These are phyloP conservation scores for Lacerta viridis DNA, from an alignment of 2,797 vertebrate species.

Conservation along the genomic window DNA sequence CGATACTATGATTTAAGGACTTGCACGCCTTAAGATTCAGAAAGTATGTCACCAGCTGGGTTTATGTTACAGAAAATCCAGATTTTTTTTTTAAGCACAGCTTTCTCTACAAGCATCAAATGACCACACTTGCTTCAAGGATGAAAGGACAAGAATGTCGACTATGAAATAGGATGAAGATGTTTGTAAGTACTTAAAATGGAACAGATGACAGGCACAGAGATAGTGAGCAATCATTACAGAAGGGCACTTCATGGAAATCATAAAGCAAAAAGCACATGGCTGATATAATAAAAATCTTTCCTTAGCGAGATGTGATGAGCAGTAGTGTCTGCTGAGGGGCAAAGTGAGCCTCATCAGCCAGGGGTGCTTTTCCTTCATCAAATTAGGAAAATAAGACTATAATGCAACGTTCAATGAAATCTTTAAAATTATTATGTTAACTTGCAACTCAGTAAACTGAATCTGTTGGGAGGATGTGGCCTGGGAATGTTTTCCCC, in stretches of 20 bases:
- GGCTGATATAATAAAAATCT: background rate
- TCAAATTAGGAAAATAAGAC: background rate
- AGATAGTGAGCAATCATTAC: background rate
- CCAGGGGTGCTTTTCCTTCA: background rate
- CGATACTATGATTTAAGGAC: background rate
- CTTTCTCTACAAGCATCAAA: background rate
- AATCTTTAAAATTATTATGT: background rate
- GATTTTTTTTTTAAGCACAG: background rate
- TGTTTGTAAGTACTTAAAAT: background rate
- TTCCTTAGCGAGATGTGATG: background rate
- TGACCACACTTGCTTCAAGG: background rate
- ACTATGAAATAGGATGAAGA: background rate
- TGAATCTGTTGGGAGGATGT: background rate
- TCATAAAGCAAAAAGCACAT: background rate
- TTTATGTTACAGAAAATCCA: background rate
- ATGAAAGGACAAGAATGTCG: background rate
- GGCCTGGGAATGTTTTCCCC: background rate
- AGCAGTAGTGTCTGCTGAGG: background rate
- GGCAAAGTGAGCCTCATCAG: background rate
- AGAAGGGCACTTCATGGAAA: background rate
- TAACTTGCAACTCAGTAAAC: background rate
- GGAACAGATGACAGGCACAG: background rate
- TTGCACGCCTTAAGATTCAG: background rate
- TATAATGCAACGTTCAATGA: background rate
- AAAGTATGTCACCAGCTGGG: background rate